Conservation (phyloP, 2,797 vertebrate genomes). For the Molothrus aeneus region DNA sequence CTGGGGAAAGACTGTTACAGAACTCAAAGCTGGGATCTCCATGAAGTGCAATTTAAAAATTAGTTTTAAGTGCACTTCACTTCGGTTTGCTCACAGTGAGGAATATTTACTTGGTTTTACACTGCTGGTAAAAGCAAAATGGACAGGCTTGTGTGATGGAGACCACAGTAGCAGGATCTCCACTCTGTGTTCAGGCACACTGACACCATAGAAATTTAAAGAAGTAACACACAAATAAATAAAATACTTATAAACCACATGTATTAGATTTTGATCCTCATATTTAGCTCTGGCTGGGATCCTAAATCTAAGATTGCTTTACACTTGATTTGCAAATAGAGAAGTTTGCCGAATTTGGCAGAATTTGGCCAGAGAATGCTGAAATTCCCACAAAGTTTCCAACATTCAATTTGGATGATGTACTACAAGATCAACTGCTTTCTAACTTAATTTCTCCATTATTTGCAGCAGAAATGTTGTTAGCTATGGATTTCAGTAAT, state of each 20-base stretch:
- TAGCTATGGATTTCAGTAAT: constrained; percentile 35
- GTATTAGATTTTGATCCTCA: background rate
- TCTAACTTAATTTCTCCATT: constrained; percentile 4
- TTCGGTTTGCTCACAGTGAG: background rate
- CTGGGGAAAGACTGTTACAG: background rate
- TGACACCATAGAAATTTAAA: background rate
- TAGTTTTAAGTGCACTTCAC: background rate
- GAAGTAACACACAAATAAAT: background rate
- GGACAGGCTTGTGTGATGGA: background rate
- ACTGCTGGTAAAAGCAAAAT: background rate
- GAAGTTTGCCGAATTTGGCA: background rate
- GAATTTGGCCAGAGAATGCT: background rate
- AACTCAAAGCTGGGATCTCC: background rate
- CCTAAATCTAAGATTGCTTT: background rate
- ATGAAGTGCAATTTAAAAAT: background rate
- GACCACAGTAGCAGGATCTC: background rate
- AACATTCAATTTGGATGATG: constrained; percentile 5
- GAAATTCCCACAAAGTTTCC: background rate
- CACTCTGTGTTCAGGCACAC: background rate
- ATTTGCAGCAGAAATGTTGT: constrained; percentile 30
- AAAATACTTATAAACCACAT: background rate
- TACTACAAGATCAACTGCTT: constrained; percentile 31
- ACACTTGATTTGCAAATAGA: background rate
- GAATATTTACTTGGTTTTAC: background rate
- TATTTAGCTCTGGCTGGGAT: background rate